A percentile compares a stretch with the other conserved stretches of the same genome.
Evolutionary conservation across 2,888 invertebrate genomes (phyloP).

Genomic region (Parascotia fuliginaria): DNA sequence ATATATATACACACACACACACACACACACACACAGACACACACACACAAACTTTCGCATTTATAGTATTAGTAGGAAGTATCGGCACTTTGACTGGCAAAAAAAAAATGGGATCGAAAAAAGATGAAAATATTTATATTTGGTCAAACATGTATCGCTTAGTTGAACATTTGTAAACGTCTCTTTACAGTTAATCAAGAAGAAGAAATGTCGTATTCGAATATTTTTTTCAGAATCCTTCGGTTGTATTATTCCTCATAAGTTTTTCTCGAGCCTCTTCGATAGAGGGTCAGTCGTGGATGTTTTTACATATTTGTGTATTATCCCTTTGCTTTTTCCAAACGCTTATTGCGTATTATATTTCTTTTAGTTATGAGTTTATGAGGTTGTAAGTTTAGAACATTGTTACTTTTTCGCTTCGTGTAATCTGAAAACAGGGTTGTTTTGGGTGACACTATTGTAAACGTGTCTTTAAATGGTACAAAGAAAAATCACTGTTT

Average conservation of each 20-base stretch:
- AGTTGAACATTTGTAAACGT: no score
- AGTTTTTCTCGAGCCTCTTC: neutral
- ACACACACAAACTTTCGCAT: no score
- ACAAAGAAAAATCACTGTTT: no score
- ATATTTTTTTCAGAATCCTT: neutral
- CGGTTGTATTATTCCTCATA: neutral
- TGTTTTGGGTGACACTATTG: neutral
- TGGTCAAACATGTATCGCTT: no score
- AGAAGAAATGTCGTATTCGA: neutral
- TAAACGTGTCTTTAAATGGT: neutral
- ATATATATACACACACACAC: no score
- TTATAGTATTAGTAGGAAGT: no score
- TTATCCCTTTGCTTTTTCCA: slow-evolving; percentile 21
- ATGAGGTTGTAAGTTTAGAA: slow-evolving; percentile 24
- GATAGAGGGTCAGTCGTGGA: slow-evolving; percentile 20
- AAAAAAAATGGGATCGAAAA: no score
- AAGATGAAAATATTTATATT: no score
- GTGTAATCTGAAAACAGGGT: neutral
- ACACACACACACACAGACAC: no score
- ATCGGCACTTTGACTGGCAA: no score
- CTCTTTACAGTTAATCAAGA: no score
- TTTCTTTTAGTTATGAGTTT: slow-evolving; percentile 39
- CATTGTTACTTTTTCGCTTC: neutral
- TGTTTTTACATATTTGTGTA: slow-evolving; percentile 37
- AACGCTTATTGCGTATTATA: slow-evolving; percentile 34